Base-by-base conservation (phyloP, 2,797 vertebrate species). In the Thripadectes ignobilis region DNA sequence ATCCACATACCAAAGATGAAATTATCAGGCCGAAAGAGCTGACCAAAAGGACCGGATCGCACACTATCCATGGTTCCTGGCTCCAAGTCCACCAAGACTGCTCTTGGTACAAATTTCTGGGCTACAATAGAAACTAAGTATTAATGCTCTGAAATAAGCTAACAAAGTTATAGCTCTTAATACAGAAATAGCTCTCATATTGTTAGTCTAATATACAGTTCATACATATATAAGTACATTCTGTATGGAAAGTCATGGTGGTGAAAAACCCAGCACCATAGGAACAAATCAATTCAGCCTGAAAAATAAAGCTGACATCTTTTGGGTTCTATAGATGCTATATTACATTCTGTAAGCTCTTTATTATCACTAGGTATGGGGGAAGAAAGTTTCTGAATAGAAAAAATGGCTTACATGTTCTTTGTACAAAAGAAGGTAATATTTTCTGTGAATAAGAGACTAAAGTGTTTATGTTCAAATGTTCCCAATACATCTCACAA, bases 61-160 rank as follows among this genome's bases (percentile, higher is more conserved):
- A 99, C 98, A 71, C 98, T 99, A 93, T 99, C 99, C 99, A 99
- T 99, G 73, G 99, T 99, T 87, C 99, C 98, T 0, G 98, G 98
- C 92, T 99, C 99, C 98, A 99, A 93, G 94, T 99, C 99, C 93
- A 99, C 98, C 36, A 99, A 95, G 69, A 99, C 97, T 0, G 99
- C 98, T 94, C 99, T 98, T 71, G 98, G 99, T 51, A 99, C 99
- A 4, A 98, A 99, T 77, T 98, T 99, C 95, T 98, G 98, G 79
- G 98, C 99, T 99, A 91, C 61, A 97, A 95, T 1, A 85, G 95
- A 92, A 91, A 95, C 69, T 19, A 95, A 81, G 48, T 29, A 86
- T 95, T 86, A 91, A 48, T 43, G 23, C 29, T 84, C 62, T 75
- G 51, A 83, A 82, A 79, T n/a, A 65, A 68, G 22, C 6, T 30